A percentile compares a stretch with the other conserved stretches of the same genome.
Conservation (phyloP, 2,113 vertebrate genomes). For the Hystrix cristata region DNA sequence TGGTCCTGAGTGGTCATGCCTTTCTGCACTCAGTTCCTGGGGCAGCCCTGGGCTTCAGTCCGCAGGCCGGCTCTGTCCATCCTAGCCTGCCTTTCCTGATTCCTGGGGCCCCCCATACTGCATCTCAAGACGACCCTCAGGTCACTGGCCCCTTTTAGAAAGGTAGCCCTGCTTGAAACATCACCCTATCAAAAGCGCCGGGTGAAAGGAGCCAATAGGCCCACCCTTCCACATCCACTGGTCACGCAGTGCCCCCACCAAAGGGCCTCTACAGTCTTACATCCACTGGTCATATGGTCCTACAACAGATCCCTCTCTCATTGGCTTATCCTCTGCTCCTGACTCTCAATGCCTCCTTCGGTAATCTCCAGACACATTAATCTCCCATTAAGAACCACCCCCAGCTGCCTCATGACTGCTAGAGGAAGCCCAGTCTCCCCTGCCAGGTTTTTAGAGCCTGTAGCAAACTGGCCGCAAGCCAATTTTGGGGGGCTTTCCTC, state of each 20-base stretch:
- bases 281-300: accelerated
- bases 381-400: neutral
- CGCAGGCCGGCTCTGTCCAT: accelerated
- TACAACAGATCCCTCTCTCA: accelerated
- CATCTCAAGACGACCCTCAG: neutral
- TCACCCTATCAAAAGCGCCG: neutral
- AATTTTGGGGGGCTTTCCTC: neutral
- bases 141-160: neutral
- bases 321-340: neutral
- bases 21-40: accelerated
- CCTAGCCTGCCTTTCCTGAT: accelerated
- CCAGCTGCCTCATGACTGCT: accelerated
- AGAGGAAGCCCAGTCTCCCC: neutral
- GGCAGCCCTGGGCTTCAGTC: accelerated
- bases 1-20: accelerated
- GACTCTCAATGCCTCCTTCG: neutral
- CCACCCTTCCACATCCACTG: neutral
- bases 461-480: neutral
- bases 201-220: neutral
- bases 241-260: accelerated
- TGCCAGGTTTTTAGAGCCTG: neutral
- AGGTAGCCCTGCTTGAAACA: neutral
- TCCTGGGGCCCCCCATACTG: no score
- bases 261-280: accelerated
- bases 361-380: accelerated